These are phyloP conservation scores for Sylvicola cinctus DNA, from an alignment of 2,888 invertebrate species.

Conservation along the genomic window DNA sequence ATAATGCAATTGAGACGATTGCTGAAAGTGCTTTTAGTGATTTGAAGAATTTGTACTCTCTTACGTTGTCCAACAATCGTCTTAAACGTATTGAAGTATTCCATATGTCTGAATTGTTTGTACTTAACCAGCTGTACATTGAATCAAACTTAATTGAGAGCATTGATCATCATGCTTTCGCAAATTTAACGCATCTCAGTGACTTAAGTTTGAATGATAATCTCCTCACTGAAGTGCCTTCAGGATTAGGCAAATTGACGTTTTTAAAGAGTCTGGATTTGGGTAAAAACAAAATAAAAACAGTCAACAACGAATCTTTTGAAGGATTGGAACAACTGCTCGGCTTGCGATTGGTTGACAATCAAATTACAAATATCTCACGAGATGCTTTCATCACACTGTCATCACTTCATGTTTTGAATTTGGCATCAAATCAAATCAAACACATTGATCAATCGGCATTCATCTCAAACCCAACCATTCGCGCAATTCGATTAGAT, in stretches of 20 bases:
- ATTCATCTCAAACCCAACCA: conserved; percentile 48
- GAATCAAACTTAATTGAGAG: conserved; percentile 51
- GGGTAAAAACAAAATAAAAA: conserved; percentile 58
- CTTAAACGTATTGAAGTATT: conserved; percentile 44
- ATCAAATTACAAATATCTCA: conserved; percentile 54
- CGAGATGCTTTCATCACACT: conserved; percentile 51
- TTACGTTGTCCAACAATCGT: conserved; percentile 51
- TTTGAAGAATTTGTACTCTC: conserved; percentile 53
- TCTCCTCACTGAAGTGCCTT: conserved; percentile 44
- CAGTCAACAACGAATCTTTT: conserved; percentile 49
- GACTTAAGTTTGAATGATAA: conserved; percentile 60
- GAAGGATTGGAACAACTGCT: conserved; percentile 52
- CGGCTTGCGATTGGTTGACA: conserved; percentile 58
- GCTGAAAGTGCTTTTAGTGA: conserved; percentile 54
- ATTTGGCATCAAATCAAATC: conserved; percentile 61
- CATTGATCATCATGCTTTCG: conserved; percentile 48
- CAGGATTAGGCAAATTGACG: conserved; percentile 44
- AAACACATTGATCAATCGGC: conserved; percentile 57
- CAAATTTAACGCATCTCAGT: conserved; percentile 56
- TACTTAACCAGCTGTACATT: conserved; percentile 49
- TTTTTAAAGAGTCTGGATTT: conserved; percentile 59
- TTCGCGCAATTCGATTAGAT: conserved; percentile 57
- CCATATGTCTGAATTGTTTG: conserved; percentile 52
- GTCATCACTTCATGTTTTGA: conserved; percentile 53
- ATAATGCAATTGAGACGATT: conserved; percentile 46